Evolutionary conservation across 2,888 invertebrate species (phyloP).

Genomic region (Apoda limacodes): DNA sequence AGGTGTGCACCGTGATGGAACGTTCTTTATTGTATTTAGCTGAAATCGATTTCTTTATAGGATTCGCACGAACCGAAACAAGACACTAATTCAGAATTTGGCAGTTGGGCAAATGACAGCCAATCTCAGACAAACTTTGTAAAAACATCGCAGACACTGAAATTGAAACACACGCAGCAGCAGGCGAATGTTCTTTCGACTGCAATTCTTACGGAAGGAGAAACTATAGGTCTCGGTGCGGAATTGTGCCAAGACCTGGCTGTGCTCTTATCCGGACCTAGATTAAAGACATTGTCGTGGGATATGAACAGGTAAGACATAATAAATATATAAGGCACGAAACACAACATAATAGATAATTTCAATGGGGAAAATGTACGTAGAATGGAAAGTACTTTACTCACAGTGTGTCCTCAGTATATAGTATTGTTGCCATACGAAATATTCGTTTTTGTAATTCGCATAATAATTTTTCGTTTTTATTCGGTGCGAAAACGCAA

Average conservation of each 20-base stretch:
- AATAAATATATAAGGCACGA: neutral
- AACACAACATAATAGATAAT: neutral
- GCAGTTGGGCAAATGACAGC: constrained; percentile 59
- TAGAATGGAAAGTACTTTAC: too few relatives aligned
- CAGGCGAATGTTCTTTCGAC: constrained; percentile 68
- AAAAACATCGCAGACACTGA: constrained; percentile 57
- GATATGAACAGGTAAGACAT: constrained; percentile 58
- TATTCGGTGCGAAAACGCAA: too few relatives aligned
- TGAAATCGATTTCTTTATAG: too few relatives aligned
- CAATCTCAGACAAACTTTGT: constrained; percentile 57
- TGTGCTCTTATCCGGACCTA: constrained; percentile 76
- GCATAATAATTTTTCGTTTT: too few relatives aligned
- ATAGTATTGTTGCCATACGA: too few relatives aligned
- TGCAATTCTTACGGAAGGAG: constrained; percentile 69
- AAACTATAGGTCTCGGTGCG: constrained; percentile 73
- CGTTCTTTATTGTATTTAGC: too few relatives aligned
- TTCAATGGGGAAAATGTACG: too few relatives aligned
- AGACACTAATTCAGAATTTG: constrained; percentile 39
- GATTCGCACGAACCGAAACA: constrained; percentile 32
- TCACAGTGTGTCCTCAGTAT: too few relatives aligned
- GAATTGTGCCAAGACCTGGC: constrained; percentile 78
- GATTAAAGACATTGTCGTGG: constrained; percentile 80
- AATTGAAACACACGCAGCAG: constrained; percentile 45
- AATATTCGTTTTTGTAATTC: too few relatives aligned
- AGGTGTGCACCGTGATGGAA: too few relatives aligned